phyloP scores from a whole-genome alignment of 2,113 vertebrate species.

The Neolamprologus cancellatus region DNA sequence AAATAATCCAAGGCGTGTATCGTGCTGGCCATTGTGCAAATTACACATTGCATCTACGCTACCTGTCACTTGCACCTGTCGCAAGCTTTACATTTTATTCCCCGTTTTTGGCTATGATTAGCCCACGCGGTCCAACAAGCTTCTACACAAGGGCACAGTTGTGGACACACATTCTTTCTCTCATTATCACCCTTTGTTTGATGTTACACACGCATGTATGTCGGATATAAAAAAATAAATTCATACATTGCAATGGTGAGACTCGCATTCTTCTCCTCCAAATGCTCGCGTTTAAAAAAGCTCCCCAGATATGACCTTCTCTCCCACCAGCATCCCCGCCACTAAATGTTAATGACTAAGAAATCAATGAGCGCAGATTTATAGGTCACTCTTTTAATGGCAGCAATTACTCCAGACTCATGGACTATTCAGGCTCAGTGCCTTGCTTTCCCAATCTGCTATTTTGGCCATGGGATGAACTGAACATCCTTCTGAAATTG shows the following conservation, averaged over 20 bases:
- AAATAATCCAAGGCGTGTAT: not conserved
- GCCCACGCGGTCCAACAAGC: not conserved
- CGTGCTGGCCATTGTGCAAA: not conserved
- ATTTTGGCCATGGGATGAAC: not conserved
- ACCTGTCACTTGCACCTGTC: not conserved
- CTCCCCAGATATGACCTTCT: constrained; percentile 42
- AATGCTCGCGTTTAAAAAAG: not conserved
- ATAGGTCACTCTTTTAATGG: constrained; percentile 26
- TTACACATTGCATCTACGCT: not conserved
- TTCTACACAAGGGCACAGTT: not conserved
- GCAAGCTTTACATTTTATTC: not conserved
- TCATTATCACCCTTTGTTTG: not conserved
- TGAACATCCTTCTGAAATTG: constrained; percentile 22
- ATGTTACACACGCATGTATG: not conserved
- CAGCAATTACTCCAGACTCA: constrained; percentile 21
- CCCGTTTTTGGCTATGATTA: not conserved
- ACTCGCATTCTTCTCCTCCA: not conserved
- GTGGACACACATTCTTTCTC: not conserved
- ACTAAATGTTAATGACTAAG: constrained; percentile 38
- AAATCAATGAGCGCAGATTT: constrained; percentile 33
- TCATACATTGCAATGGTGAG: not conserved
- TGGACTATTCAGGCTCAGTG: not conserved
- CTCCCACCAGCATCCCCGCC: not conserved
- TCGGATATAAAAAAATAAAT: not conserved
- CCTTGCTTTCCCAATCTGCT: not conserved